phyloP scores from a whole-genome alignment of 2,888 invertebrate species.

The Hartigia nigra region DNA sequence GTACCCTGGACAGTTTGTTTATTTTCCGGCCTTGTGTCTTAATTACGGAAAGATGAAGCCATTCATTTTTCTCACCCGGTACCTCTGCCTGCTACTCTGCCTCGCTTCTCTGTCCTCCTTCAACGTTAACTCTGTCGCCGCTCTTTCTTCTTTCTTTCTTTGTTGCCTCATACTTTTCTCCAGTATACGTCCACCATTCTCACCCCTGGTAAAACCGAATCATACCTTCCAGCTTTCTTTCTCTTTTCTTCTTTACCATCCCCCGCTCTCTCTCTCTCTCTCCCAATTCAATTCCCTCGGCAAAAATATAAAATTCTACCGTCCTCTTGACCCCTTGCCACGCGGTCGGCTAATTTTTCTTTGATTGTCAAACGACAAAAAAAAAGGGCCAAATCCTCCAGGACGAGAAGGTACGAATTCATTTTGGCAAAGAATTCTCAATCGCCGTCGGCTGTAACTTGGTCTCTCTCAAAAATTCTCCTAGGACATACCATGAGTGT shows the following conservation, averaged over 20 bases:
- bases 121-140: conserved; percentile 12
- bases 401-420: not conserved
- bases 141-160: conserved; percentile 8
- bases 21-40: conserved; percentile 48
- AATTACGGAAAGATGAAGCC: conserved; percentile 61
- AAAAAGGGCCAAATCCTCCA: not conserved
- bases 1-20: conserved; percentile 41
- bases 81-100: not conserved
- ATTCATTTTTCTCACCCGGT: conserved; percentile 42
- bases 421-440: too few relatives aligned
- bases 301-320: not conserved
- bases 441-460: too few relatives aligned
- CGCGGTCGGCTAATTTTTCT: conserved; percentile 50
- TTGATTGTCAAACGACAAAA: conserved; percentile 43
- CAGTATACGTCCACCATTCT: not conserved
- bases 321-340: conserved; percentile 2
- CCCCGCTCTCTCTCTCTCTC: not conserved
- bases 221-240: not conserved
- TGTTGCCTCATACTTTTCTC: not conserved
- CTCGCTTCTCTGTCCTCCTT: conserved; percentile 2
- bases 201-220: not conserved
- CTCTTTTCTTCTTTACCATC: conserved; percentile 7
- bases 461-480: not conserved
- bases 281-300: not conserved
- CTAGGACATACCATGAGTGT: not conserved